phyloP scores from a whole-genome alignment of 2,888 invertebrate genomes.

The Orthosia incerta region DNA sequence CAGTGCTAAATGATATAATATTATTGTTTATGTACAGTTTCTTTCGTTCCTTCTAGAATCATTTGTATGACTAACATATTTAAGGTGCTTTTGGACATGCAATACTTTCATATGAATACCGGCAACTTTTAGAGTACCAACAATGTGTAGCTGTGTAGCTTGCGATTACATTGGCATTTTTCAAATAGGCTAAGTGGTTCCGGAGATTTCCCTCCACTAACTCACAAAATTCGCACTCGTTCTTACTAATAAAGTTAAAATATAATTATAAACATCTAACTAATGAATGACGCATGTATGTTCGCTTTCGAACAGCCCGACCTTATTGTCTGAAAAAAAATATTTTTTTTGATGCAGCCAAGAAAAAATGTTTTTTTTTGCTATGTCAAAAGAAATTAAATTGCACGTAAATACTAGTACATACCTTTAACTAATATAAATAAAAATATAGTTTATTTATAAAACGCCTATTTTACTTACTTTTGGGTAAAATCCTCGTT shows the following conservation, averaged over 20 bases:
- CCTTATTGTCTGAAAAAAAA: no score
- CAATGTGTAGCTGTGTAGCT: neutral
- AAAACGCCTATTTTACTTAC: slow-evolving; percentile 17
- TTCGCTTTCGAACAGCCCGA: no score
- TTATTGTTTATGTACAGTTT: neutral
- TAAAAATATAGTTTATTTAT: neutral
- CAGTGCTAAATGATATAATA: neutral
- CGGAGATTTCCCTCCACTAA: no score
- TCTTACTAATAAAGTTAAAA: neutral
- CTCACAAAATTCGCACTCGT: neutral
- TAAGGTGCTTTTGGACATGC: neutral
- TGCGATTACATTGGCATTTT: no score
- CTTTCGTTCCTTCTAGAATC: neutral
- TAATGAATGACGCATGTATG: no score
- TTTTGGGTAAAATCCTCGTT: slow-evolving; percentile 35
- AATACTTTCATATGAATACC: neutral
- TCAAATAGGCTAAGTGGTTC: no score
- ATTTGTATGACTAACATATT: neutral
- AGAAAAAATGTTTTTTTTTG: no score
- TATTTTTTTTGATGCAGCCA: no score
- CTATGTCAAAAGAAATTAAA: no score
- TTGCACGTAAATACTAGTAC: no score
- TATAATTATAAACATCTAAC: neutral
- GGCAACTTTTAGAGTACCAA: neutral
- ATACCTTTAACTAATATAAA: no score